Percentiles rank a stretch among this genome's conserved stretches.
phyloP scores from a whole-genome alignment of 2,797 vertebrate species.

The Sebastolobus altivelis region DNA sequence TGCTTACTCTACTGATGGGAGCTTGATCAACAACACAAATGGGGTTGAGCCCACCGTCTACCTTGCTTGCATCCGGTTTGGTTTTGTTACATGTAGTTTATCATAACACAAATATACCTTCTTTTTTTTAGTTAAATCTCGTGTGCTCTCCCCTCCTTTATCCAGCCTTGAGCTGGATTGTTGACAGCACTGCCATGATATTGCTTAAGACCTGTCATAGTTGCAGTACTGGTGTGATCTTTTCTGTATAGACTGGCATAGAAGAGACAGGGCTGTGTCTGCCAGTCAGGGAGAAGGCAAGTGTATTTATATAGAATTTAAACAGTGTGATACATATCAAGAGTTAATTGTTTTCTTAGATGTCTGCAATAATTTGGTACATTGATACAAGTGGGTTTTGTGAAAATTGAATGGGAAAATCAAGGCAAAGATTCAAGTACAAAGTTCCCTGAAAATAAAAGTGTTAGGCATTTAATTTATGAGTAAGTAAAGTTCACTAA shows the following conservation, averaged over 20 bases:
- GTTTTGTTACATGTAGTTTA: not conserved
- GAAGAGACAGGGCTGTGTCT: not conserved
- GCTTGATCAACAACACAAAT: not conserved
- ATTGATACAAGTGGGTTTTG: not conserved
- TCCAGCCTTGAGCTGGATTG: not conserved
- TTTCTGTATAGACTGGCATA: not conserved
- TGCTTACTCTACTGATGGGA: not conserved
- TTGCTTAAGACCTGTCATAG: not conserved
- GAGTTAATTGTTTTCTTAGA: not conserved
- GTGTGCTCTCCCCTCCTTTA: not conserved
- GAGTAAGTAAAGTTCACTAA: too few species aligned
- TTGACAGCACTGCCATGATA: rapidly evolving
- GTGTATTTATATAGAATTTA: not conserved
- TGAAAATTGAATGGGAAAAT: not conserved
- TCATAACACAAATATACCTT: too few species aligned
- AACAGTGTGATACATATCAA: not conserved
- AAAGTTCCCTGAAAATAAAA: not conserved
- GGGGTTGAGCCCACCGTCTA: not conserved
- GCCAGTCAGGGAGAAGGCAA: not conserved
- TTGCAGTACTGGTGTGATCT: not conserved
- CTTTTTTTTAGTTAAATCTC: not conserved
- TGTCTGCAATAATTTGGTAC: not conserved
- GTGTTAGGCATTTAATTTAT: too few species aligned
- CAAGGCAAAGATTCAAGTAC: not conserved
- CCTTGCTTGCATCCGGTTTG: not conserved